Base-by-base conservation (phyloP, 2,888 invertebrate genomes). In the Apeira syringaria region DNA sequence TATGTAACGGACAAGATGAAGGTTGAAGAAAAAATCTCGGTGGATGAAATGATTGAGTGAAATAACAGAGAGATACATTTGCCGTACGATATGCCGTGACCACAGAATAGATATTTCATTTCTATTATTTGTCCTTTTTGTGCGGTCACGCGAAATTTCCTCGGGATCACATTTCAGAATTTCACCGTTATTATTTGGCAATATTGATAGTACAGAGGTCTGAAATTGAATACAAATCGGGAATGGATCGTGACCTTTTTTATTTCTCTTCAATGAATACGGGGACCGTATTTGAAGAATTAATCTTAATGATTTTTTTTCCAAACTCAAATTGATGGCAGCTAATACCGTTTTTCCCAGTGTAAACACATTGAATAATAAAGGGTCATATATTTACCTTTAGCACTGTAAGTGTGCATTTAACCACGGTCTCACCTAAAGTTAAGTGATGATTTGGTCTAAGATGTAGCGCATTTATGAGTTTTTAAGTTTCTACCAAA, bases 31-130 rank as follows among this genome's bases (percentile, higher is more conserved):
- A n/a, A n/a, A n/a, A n/a, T n/a, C n/a, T n/a, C n/a, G n/a, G n/a
- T n/a, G n/a, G n/a, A n/a, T n/a, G n/a, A n/a, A n/a, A n/a, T n/a
- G n/a, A n/a, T n/a, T n/a, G n/a, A n/a, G n/a, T n/a, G n/a, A n/a
- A n/a, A 15, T 15, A 15, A 2, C 20, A 7, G 20, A 0, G 5
- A 20, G 20, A 9, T 1, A 24, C 24, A 24, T 24, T 24, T 9
- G 9, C 9, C 24, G 9, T 9, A 24, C 24, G 24, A 9, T 11
- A 26, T 30, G 34, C 31, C 25, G 29, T 25, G 7, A 11, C 24
- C 39, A 27, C 11, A 45, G 26, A 35, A 46, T 24, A 39, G 38
- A 37, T 47, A 41, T 41, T 34, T 47, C 37, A 47, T 41, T 33
- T 34, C 9, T 41, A 29, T 32, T 24, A 46, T 41, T 41, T 41